Conservation (phyloP, 2,797 vertebrate species). For the Carcharodon carcharias region DNA sequence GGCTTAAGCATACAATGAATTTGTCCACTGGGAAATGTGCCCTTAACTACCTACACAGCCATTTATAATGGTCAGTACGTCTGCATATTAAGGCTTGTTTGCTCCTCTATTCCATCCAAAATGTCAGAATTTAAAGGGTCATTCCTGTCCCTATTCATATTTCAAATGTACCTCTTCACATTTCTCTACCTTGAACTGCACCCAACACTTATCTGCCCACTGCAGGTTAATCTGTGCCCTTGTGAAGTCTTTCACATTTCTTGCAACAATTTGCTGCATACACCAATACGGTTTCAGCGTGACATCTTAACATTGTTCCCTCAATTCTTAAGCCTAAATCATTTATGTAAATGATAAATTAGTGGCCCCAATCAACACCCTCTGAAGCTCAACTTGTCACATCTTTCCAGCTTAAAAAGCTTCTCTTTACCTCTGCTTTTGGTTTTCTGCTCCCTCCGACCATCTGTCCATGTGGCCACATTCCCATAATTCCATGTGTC, state of each 20-base stretch:
- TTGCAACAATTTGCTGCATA: background rate
- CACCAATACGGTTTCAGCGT: background rate
- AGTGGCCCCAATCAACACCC: background rate
- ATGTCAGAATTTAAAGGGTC: too few relatives aligned
- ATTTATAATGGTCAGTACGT: background rate
- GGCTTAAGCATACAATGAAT: background rate
- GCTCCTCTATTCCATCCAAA: too few relatives aligned
- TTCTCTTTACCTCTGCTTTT: background rate
- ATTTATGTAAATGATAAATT: background rate
- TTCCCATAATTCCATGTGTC: background rate
- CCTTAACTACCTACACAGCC: background rate
- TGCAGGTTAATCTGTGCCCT: too few relatives aligned
- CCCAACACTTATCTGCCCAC: too few relatives aligned
- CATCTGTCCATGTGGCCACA: background rate
- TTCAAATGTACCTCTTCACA: too few relatives aligned
- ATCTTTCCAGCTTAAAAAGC: background rate
- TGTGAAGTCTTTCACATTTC: too few relatives aligned
- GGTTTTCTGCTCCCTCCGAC: background rate
- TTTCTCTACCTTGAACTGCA: too few relatives aligned
- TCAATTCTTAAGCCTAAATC: background rate
- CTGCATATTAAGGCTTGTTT: too few relatives aligned
- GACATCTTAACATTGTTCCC: background rate
- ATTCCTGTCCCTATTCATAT: too few relatives aligned
- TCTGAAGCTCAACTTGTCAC: background rate
- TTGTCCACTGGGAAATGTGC: background rate